phyloP scores from a whole-genome alignment of 2,113 vertebrate genomes.

The Potamarius usumacintae region DNA sequence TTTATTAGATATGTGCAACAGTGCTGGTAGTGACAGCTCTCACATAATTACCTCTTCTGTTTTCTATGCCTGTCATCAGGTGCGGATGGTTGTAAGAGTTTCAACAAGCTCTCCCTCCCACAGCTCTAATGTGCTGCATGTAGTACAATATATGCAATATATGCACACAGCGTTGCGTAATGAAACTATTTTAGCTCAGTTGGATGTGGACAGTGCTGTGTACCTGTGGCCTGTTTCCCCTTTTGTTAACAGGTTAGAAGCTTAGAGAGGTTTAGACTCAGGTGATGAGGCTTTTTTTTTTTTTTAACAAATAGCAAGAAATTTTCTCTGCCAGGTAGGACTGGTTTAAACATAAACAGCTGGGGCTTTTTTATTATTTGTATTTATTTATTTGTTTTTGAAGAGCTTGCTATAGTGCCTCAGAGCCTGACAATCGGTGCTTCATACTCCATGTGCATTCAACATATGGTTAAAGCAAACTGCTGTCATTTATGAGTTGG shows the following conservation, averaged over 20 bases:
- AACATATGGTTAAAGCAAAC: neutral
- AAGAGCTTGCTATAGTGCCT: conserved; percentile 5
- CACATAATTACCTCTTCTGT: conserved; percentile 20
- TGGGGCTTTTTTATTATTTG: neutral
- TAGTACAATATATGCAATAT: neutral
- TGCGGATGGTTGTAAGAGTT: neutral
- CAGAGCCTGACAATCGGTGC: neutral
- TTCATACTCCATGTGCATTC: neutral
- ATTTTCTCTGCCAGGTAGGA: neutral
- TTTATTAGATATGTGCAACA: conserved; percentile 17
- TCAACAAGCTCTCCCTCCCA: neutral
- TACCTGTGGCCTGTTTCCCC: neutral
- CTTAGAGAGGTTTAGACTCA: neutral
- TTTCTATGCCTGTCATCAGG: neutral
- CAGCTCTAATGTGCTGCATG: conserved; percentile 1
- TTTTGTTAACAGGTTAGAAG: neutral
- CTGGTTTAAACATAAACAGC: neutral
- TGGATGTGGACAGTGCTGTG: neutral
- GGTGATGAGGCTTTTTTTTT: neutral
- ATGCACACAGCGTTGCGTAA: conserved; percentile 21
- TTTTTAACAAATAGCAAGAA: neutral
- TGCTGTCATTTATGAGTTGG: neutral
- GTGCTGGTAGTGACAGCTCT: conserved; percentile 6
- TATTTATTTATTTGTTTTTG: neutral
- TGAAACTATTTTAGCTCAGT: neutral